Base-by-base conservation (phyloP, 2,113 vertebrate species). In the Tetraodon nigroviridis region DNA sequence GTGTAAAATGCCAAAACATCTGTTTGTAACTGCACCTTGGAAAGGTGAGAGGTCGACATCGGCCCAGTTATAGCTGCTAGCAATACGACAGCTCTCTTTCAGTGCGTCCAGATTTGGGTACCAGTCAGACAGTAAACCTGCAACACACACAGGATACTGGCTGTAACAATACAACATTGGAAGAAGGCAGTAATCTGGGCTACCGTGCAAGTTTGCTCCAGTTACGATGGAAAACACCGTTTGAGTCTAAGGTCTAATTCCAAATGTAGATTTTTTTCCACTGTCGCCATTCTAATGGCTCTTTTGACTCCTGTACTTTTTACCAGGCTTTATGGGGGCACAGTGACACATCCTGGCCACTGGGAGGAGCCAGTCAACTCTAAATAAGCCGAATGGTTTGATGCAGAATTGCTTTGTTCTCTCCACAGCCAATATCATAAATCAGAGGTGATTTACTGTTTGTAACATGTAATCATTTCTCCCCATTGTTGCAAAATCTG, bases 11-110 rank as follows among this genome's bases (percentile, higher is more conserved):
- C 29, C 62, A 5, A 14, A 19, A 40, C 14, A 12, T 55, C 27
- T 64, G 40, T 60, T 54, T 50, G 49, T 51, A 80, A 67, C 27
- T 20, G 72, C 48, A 94, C 94, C 94, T 94, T 95, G 94, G 58
- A 93, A 95, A 78, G 94, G 94, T 75, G 93, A 94, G 81, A 95
- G 93, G 80, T 95, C 94, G 72, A 95, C 94, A 73, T 95, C 93
- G 55, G 93, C 92, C 94, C 94, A 95, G 88, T 95, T 95, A 87
- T 93, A 93, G 90, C 92, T 95, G 90, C 92, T 94, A 75, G 94
- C 94, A 76, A 94, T 94, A 72, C 94, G 93, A 89, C 93, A 95
- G 88, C 92, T 95, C 90, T 94, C 93, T 88, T 95, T 95, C 76
- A 95, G 90, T 83, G 93, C 91, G 81, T 95, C 94, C 82, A 95